Evolutionary conservation across 2,888 invertebrate genomes (phyloP).

Genomic region (Terebella lapidaria): DNA sequence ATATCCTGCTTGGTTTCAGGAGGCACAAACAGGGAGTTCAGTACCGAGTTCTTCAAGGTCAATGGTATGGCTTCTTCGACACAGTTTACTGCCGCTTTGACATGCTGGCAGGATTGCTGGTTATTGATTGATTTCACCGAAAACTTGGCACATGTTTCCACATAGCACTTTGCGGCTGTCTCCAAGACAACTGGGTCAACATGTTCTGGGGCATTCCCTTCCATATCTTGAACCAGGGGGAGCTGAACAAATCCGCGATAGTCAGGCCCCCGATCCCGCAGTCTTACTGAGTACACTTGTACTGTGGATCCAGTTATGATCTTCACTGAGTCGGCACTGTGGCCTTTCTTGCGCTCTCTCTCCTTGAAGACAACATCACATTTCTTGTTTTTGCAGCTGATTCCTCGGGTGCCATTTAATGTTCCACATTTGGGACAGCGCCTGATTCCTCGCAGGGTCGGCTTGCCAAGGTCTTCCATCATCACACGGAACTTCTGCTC

Average conservation of each 20-base stretch:
- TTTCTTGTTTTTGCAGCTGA: constrained; percentile 67
- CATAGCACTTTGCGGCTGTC: constrained; percentile 49
- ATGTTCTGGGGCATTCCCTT: constrained; percentile 44
- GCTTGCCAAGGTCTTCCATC: constrained; percentile 61
- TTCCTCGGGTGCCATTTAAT: constrained; percentile 71
- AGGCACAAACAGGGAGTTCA: constrained; percentile 59
- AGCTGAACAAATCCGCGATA: constrained; percentile 70
- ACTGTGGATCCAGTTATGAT: constrained; percentile 61
- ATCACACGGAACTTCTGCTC: constrained; percentile 41
- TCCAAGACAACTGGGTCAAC: constrained; percentile 31
- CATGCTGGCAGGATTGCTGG: constrained; percentile 59
- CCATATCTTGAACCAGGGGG: constrained; percentile 49
- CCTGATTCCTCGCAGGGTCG: constrained; percentile 67
- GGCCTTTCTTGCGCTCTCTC: constrained; percentile 53
- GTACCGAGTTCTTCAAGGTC: constrained; percentile 61
- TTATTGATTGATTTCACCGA: not conserved
- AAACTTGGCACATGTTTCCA: constrained; percentile 45
- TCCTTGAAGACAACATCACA: constrained; percentile 67
- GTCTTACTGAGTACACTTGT: constrained; percentile 65
- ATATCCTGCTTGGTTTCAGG: constrained; percentile 62
- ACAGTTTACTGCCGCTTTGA: constrained; percentile 64
- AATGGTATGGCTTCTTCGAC: constrained; percentile 62
- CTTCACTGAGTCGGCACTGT: constrained; percentile 64
- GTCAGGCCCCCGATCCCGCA: constrained; percentile 66
- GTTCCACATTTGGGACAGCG: constrained; percentile 73